Base-by-base conservation (phyloP, 1,140 invertebrate genomes). In the Drosophila trapezifrons region DNA sequence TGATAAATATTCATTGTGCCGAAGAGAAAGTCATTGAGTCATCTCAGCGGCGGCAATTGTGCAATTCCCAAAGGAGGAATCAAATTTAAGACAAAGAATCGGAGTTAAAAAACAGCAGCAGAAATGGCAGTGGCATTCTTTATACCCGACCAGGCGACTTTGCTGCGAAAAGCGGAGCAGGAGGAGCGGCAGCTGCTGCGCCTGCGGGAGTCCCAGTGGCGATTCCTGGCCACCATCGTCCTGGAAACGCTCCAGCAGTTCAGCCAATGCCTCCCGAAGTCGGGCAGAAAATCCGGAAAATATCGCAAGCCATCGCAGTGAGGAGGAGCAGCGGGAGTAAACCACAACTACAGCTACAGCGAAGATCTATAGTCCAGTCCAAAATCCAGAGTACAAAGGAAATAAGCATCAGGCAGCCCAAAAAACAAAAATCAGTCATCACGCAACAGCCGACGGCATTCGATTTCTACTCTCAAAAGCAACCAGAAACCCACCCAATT, bases 61-160 rank as follows among this genome's bases (percentile, higher is more conserved):
- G 89, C 73, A 89, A 86, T 84, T 83, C 65, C 32, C 4, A 43
- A 58, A n/a, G n/a, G n/a, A n/a, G n/a, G n/a, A n/a, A 45, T 43
- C 29, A 22, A 62, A 15, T 10, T 37, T 17, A 49, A 84, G 47
- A 65, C 56, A 80, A 74, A 76, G 32, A 69, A 73, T 64, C 13
- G 37, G 40, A 54, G 64, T 18, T 47, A 10, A 65, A 58, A 49
- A 43, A 18, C 52, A 52, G 29, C 35, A 38, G 22, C 60, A 76
- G 72, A 69, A 77, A 91, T 91, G 90, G 90, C 90, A 15, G 76
- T 90, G 47, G 90, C 90, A 40, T 91, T 90, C 42, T 91, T 67
- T 38, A 90, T 91, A 45, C 90, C 90, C 51, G 90, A 91, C 45
- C 90, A 91, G 73, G 86, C 69, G 29, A 76, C 64, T 13, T 38